Evolutionary conservation across 2,113 vertebrate species (phyloP), one percentile per base, ranked within the genome.

Genomic region (Myxocyprinus asiaticus): DNA sequence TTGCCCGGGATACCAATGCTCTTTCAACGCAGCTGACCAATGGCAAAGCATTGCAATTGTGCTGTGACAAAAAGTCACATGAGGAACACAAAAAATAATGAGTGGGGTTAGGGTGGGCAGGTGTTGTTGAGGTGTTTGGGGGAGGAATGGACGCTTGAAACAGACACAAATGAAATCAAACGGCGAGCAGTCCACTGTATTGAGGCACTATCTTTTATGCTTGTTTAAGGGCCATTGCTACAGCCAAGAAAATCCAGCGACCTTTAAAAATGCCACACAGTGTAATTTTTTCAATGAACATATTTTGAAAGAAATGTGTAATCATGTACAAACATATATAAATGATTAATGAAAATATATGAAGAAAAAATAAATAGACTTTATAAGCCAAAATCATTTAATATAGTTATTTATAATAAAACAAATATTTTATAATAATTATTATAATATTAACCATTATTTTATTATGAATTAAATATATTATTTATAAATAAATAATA

Each of bases 1-100:
- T 93, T 88, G 79, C 92, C 93, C 85, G 22, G 91, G 92, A 91
- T 89, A 94, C 93, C 86, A 87, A 92, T 88, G 89, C 93, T 90
- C 89, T 92, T 92, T 92, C 85, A 92, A 92, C 92, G 88, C 87
- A 86, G 88, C 51, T 72, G 56, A 80, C 92, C 93, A 94, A 93
- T 93, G 86, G 90, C 71, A 90, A 91, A 91, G 45, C 88, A 88
- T 78, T 82, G 59, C 72, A 83, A 94, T 92, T 94, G 92, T 92
- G 88, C 82, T 88, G 73, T 86, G 85, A 92, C 89, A n/a, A 91
- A 88, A 90, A 89, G 91, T 92, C 91, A 93, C 91, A 89, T 94
- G 93, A 85, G 72, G 14, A 79, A 84, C 67, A 59, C 76, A 70
- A 61, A 59, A 67, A 66, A 73, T 47, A 71, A 76, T 12, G 15